Conservation (phyloP, 2,888 invertebrate species). For the Spisula solida region DNA sequence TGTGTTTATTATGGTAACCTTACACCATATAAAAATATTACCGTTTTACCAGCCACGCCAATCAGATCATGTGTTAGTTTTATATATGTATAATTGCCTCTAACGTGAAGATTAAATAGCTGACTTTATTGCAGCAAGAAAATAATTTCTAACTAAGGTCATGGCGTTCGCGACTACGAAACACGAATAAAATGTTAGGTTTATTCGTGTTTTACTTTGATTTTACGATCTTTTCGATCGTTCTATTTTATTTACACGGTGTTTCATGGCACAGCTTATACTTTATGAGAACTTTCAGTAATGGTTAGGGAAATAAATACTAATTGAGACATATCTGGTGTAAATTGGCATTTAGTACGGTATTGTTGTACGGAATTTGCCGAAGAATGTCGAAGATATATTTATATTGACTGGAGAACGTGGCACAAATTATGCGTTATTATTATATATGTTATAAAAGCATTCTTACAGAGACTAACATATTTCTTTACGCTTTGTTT, state of each 20-base stretch:
- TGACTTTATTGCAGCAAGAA: conserved; percentile 31
- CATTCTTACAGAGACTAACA: not conserved
- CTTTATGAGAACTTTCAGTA: conserved; percentile 59
- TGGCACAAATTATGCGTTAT: not conserved
- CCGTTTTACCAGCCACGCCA: conserved; percentile 27
- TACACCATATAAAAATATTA: conserved; percentile 52
- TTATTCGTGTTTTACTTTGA: conserved; percentile 69
- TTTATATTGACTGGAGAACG: not conserved
- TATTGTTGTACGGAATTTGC: conserved; percentile 25
- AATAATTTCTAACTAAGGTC: conserved; percentile 49
- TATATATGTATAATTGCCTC: conserved; percentile 63
- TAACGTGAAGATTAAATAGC: conserved; percentile 48
- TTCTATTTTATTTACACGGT: conserved; percentile 65
- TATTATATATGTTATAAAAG: conserved; percentile 8
- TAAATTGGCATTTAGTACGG: conserved; percentile 44
- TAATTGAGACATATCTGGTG: conserved; percentile 66
- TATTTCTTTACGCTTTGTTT: not conserved
- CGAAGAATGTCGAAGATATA: conserved; percentile 21
- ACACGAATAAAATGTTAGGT: conserved; percentile 57
- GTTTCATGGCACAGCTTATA: conserved; percentile 62
- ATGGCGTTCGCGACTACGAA: conserved; percentile 40
- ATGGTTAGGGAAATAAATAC: conserved; percentile 55
- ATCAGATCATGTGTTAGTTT: conserved; percentile 62
- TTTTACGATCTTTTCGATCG: conserved; percentile 59
- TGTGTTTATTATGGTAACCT: conserved; percentile 17